These are phyloP conservation scores for Sphenodon punctatus DNA, from an alignment of 2,797 vertebrate species.

Conservation along the genomic window DNA sequence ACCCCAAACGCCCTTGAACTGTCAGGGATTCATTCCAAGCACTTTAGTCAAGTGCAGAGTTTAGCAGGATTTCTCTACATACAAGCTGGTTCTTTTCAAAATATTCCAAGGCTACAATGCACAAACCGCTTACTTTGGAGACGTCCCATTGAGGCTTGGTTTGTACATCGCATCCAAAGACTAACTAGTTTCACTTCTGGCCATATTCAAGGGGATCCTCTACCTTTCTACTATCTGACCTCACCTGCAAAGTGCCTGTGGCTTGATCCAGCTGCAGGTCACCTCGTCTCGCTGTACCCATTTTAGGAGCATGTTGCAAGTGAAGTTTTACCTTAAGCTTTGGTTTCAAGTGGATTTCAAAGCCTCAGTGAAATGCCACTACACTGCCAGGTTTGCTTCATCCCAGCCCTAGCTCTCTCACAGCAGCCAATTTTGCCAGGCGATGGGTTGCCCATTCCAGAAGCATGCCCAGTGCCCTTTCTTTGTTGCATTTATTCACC, in stretches of 20 bases:
- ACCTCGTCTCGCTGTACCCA: not conserved
- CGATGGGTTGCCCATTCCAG: not conserved
- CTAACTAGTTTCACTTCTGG: not conserved
- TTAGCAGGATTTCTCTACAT: not conserved
- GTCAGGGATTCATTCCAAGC: not conserved
- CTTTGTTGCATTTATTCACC: conserved; percentile 68
- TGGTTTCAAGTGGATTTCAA: not conserved
- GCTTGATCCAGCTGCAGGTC: not conserved
- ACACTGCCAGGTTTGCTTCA: not conserved
- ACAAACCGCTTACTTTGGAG: too few species aligned
- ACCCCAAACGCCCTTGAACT: not conserved
- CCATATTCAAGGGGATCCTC: too few species aligned
- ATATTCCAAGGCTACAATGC: not conserved
- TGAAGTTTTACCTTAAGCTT: too few species aligned
- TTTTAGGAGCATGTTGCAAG: too few species aligned
- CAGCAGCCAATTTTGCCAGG: not conserved
- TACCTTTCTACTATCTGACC: not conserved
- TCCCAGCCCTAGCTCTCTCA: not conserved
- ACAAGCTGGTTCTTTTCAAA: not conserved
- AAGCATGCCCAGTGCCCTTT: not conserved
- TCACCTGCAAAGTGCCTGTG: not conserved
- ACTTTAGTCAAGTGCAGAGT: too few species aligned
- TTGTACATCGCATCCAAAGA: too few species aligned
- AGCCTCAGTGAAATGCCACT: not conserved
- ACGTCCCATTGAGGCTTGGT: too few species aligned